phyloP scores from a whole-genome alignment of 2,888 invertebrate species.

The Napeogenes inachia region DNA sequence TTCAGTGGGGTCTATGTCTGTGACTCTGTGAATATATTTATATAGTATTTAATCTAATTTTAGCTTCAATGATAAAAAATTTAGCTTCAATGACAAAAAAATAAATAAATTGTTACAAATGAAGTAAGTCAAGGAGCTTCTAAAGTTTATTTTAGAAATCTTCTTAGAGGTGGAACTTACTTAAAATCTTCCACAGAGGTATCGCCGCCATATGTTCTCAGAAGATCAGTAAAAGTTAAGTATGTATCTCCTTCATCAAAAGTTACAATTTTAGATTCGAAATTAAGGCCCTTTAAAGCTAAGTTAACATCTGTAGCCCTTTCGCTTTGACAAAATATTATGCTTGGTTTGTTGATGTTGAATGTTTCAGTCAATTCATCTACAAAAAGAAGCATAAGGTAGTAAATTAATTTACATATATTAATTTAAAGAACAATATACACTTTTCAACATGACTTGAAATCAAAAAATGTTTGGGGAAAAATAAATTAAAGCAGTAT shows the following conservation, averaged over 20 bases:
- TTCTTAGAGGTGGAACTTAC: slow-evolving; percentile 29
- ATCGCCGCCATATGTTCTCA: slow-evolving; percentile 42
- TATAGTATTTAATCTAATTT: too few species aligned
- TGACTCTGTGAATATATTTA: slow-evolving; percentile 35
- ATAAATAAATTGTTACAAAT: too few species aligned
- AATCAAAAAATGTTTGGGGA: too few species aligned
- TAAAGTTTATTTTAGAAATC: too few species aligned
- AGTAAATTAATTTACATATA: too few species aligned
- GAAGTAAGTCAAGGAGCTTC: background rate
- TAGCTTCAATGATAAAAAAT: too few species aligned
- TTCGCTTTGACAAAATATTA: slow-evolving; percentile 56
- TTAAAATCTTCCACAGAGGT: slow-evolving; percentile 44
- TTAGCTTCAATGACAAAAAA: too few species aligned
- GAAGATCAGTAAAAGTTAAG: slow-evolving; percentile 43
- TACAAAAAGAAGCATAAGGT: slow-evolving; percentile 32
- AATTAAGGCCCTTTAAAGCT: slow-evolving; percentile 41
- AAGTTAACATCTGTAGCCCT: slow-evolving; percentile 44
- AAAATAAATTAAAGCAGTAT: too few species aligned
- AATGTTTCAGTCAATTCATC: slow-evolving; percentile 49
- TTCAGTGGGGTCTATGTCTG: slow-evolving; percentile 36
- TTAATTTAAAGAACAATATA: too few species aligned
- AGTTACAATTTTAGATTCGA: slow-evolving; percentile 46
- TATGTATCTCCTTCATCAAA: slow-evolving; percentile 50
- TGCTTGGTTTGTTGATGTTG: slow-evolving; percentile 43
- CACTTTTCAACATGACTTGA: too few species aligned